phyloP scores from a whole-genome alignment of 1,140 invertebrate species.

The Magallana angulata region DNA sequence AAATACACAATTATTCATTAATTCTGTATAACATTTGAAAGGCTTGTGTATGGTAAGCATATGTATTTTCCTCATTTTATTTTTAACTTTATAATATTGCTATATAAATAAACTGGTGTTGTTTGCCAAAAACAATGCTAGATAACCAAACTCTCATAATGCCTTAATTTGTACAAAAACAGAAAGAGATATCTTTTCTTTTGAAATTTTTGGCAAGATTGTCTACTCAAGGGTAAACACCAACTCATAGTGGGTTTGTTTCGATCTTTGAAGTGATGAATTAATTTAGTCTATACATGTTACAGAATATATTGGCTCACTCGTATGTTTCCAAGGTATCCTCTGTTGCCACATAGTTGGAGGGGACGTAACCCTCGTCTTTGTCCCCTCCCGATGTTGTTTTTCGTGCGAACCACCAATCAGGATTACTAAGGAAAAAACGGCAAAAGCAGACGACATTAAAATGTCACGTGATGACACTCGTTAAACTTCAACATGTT shows the following conservation, averaged over 20 bases:
- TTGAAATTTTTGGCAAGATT: no score
- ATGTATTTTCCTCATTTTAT: no score
- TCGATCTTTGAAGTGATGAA: background rate
- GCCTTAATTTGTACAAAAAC: background rate
- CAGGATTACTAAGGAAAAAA: conserved; percentile 75
- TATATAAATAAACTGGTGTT: no score
- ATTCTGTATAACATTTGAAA: no score
- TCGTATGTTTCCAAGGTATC: conserved; percentile 99
- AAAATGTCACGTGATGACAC: background rate
- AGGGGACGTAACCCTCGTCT: conserved; percentile 98
- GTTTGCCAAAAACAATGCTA: no score
- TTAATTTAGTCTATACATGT: background rate
- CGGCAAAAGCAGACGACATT: background rate
- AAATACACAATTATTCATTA: no score
- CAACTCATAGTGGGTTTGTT: background rate
- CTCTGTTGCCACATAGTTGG: conserved; percentile 98
- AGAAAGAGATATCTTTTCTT: background rate
- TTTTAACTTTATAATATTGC: no score
- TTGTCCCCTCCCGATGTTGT: conserved; percentile 90
- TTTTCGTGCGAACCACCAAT: conserved; percentile 91
- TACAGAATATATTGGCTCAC: conserved; percentile 83
- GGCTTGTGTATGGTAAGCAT: no score
- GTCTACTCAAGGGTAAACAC: no score
- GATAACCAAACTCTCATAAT: background rate
- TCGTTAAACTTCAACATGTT: background rate